phyloP scores from a whole-genome alignment of 2,113 vertebrate genomes.

The Bubo blakistoni region DNA sequence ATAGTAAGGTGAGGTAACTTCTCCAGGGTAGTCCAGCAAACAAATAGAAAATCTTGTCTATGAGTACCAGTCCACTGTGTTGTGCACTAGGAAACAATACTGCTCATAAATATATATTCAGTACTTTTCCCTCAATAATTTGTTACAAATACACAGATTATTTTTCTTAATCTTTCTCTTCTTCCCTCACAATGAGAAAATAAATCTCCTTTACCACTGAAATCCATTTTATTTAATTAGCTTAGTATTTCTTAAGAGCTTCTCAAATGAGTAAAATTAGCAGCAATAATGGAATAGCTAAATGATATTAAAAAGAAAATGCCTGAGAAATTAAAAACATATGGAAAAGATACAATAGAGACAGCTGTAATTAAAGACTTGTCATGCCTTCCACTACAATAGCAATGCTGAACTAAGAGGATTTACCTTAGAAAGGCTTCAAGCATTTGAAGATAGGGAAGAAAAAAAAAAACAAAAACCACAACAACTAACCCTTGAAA shows the following conservation, averaged over 20 bases:
- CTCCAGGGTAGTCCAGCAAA: neutral
- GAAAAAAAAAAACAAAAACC: neutral
- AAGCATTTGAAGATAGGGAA: neutral
- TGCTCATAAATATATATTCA: neutral
- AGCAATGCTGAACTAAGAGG: neutral
- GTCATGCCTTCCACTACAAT: neutral
- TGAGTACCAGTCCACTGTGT: neutral
- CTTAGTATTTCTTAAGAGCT: neutral
- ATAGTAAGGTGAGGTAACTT: neutral
- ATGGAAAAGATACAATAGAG: neutral
- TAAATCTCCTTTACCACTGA: neutral
- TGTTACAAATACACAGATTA: neutral
- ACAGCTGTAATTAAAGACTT: conserved; percentile 29
- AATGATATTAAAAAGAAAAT: neutral
- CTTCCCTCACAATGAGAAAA: neutral
- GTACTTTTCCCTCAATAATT: neutral
- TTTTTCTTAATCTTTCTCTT: neutral
- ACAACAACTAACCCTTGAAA: neutral
- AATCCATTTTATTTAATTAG: conserved; percentile 18
- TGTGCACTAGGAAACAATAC: neutral
- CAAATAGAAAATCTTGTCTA: neutral
- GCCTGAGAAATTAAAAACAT: conserved; percentile 6
- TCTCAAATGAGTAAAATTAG: conserved; percentile 27
- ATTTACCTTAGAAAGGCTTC: conserved; percentile 13
- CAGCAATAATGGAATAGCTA: neutral